These are phyloP conservation scores for Athene cunicularia DNA, from an alignment of 2,113 vertebrate species.

Conservation along the genomic window DNA sequence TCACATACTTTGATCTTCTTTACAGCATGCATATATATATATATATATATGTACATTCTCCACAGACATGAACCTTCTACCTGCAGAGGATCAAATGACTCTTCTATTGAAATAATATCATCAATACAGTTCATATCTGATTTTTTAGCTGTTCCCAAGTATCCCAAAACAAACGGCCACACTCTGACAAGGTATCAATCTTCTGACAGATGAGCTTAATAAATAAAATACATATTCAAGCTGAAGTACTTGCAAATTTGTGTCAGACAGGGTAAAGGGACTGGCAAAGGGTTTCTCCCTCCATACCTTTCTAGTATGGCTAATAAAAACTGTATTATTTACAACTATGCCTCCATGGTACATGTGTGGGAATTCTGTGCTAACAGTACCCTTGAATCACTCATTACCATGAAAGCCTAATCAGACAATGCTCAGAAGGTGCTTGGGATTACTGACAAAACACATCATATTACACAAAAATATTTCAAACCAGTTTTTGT, in stretches of 20 bases:
- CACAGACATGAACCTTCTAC: neutral
- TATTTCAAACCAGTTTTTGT: neutral
- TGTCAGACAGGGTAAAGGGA: neutral
- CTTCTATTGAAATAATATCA: neutral
- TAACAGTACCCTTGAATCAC: neutral
- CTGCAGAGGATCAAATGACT: neutral
- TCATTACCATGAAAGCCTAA: neutral
- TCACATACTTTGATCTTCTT: neutral
- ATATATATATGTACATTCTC: neutral
- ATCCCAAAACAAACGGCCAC: neutral
- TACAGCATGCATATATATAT: neutral
- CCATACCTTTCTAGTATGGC: neutral
- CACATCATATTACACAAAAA: accelerated
- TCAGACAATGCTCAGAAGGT: neutral
- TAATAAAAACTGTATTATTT: neutral
- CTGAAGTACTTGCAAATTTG: neutral
- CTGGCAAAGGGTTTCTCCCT: accelerated
- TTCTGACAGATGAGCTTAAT: neutral
- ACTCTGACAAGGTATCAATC: neutral
- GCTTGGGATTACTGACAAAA: neutral
- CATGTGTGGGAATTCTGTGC: accelerated
- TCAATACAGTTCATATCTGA: neutral
- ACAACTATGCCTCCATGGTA: neutral
- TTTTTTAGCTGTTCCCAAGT: neutral
- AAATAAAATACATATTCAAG: neutral